A percentile compares a stretch with the other conserved stretches of the same genome.
phyloP scores from a whole-genome alignment of 1,140 invertebrate species.

The Babylonia areolata region DNA sequence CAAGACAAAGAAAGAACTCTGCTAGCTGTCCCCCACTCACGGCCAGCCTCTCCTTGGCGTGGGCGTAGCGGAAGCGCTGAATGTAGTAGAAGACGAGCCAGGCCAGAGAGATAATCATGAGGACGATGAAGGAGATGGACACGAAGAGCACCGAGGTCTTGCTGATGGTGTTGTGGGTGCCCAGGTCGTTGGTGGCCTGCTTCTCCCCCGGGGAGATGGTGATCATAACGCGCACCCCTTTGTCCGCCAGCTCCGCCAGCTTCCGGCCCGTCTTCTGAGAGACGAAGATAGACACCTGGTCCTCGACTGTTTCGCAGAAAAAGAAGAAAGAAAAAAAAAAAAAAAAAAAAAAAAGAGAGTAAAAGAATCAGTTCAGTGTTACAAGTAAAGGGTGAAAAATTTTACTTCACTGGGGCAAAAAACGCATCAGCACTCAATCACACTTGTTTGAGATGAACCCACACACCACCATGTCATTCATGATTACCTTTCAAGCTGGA shows the following conservation, averaged over 20 bases:
- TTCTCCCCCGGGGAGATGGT: constrained; percentile 80
- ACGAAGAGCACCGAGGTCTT: constrained; percentile 89
- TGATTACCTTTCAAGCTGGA: no score
- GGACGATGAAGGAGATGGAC: constrained; percentile 94
- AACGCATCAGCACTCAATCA: no score
- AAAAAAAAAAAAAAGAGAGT: background rate
- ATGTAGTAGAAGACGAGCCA: constrained; percentile 97
- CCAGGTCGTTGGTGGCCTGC: constrained; percentile 3
- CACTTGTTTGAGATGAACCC: no score
- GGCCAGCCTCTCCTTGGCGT: constrained; percentile 88
- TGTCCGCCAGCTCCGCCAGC: constrained; percentile 82
- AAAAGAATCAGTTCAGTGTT: background rate
- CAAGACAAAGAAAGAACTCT: background rate
- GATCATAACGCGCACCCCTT: constrained; percentile 82
- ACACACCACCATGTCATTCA: no score
- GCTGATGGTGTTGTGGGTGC: constrained; percentile 62
- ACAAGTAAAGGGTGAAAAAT: no score
- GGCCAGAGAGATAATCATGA: constrained; percentile 94
- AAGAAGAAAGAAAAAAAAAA: background rate
- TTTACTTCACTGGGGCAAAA: no score
- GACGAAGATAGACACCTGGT: constrained; percentile 87
- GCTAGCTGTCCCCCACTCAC: no score
- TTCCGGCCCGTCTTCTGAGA: constrained; percentile 85
- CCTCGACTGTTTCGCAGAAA: constrained; percentile 71
- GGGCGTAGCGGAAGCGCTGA: constrained; percentile 92